Percentiles rank a stretch among this genome's conserved stretches.
phyloP scores from a whole-genome alignment of 1,140 invertebrate species.

The Ceratina australensis region DNA sequence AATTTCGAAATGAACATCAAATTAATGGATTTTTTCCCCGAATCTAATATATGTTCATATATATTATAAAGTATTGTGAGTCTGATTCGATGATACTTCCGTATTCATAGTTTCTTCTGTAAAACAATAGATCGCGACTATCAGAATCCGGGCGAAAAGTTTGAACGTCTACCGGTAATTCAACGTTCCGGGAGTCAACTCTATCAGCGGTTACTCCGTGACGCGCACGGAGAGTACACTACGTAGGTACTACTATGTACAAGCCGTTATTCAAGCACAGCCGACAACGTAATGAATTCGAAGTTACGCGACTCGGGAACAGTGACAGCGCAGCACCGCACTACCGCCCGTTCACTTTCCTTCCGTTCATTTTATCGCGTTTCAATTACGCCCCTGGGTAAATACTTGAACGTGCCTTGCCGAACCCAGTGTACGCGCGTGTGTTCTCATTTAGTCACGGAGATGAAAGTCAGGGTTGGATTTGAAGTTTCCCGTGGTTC shows the following conservation, averaged over 20 bases:
- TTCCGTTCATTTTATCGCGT: conserved; percentile 24
- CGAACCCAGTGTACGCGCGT: background rate
- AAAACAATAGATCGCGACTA: background rate
- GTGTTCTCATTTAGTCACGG: background rate
- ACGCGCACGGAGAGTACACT: too few relatives aligned
- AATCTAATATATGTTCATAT: too few relatives aligned
- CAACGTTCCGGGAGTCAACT: background rate
- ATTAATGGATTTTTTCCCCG: too few relatives aligned
- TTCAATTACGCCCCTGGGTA: conserved; percentile 7
- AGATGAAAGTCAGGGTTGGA: too few relatives aligned
- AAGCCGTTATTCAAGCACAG: background rate
- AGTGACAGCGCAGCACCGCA: too few relatives aligned
- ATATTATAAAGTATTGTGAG: too few relatives aligned
- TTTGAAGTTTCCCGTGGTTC: too few relatives aligned
- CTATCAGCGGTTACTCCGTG: background rate
- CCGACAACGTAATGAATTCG: conserved; percentile 2
- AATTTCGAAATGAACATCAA: too few relatives aligned
- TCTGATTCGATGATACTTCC: background rate
- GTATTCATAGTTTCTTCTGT: background rate
- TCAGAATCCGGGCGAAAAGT: background rate
- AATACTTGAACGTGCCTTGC: background rate
- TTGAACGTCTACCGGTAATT: background rate
- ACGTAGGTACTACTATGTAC: too few relatives aligned
- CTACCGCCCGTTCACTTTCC: too few relatives aligned
- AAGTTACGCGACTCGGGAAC: conserved; percentile 13